Conservation (phyloP, 1,140 invertebrate species). For the Drosophila sucinea region DNA sequence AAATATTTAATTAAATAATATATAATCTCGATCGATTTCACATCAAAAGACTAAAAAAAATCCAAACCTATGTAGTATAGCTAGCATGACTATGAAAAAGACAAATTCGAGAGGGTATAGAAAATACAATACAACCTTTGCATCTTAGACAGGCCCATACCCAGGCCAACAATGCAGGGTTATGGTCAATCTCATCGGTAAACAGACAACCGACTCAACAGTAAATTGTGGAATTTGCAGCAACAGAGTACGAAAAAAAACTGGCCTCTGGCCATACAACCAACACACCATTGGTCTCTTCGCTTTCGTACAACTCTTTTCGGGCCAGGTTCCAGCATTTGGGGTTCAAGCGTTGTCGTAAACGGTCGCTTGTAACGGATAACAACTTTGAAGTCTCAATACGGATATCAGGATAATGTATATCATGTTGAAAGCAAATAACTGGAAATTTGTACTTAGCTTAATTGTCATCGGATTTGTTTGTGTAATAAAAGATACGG, state of each 20-base stretch:
- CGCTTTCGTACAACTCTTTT: slow-evolving; percentile 68
- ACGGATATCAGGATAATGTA: slow-evolving; percentile 32
- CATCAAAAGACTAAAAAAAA: too few relatives aligned
- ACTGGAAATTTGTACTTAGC: slow-evolving; percentile 51
- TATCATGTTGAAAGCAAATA: slow-evolving; percentile 49
- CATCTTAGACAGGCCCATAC: neutral
- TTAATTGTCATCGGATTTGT: slow-evolving; percentile 29
- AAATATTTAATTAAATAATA: neutral
- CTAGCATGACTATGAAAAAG: neutral
- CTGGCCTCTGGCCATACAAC: slow-evolving; percentile 41
- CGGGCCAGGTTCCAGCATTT: slow-evolving; percentile 48
- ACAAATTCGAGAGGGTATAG: neutral
- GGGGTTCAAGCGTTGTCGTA: slow-evolving; percentile 51
- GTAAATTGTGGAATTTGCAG: slow-evolving; percentile 56
- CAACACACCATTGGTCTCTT: slow-evolving; percentile 23
- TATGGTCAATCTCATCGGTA: slow-evolving; percentile 15
- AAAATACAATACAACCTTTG: neutral
- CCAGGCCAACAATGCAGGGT: neutral
- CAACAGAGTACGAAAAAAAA: slow-evolving; percentile 54
- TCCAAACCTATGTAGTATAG: too few relatives aligned
- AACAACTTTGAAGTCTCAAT: slow-evolving; percentile 13
- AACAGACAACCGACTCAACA: slow-evolving; percentile 10
- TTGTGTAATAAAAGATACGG: slow-evolving; percentile 32
- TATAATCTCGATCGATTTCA: too few relatives aligned
- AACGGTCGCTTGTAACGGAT: slow-evolving; percentile 53